phyloP scores from a whole-genome alignment of 2,888 invertebrate species.

The Agrilus biguttatus region DNA sequence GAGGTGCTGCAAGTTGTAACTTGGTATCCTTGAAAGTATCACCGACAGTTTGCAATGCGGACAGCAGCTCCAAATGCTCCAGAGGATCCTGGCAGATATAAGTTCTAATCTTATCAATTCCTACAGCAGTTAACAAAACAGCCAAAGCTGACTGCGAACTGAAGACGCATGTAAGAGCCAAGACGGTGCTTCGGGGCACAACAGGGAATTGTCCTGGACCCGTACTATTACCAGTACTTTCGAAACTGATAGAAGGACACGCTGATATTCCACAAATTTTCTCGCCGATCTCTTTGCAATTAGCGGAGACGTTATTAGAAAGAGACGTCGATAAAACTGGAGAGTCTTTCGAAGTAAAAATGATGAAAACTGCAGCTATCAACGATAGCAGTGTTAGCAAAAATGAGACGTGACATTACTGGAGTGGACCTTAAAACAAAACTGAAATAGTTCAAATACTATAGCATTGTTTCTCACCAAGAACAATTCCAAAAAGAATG shows the following conservation, averaged over 20 bases:
- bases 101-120: constrained; percentile 38
- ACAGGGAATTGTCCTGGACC: constrained; percentile 14
- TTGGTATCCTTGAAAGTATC: constrained; percentile 45
- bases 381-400: constrained; percentile 37
- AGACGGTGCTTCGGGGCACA: constrained; percentile 25
- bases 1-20: constrained; percentile 55
- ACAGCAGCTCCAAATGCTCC: constrained; percentile 31
- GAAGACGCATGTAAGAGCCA: constrained; percentile 29
- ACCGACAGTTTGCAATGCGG: constrained; percentile 33
- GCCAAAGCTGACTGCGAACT: constrained; percentile 32
- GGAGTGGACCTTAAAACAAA: not conserved
- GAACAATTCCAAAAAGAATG: constrained; percentile 39
- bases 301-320: too few species aligned
- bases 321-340: too few species aligned
- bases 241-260: constrained; percentile 29
- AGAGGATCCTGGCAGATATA: constrained; percentile 39
- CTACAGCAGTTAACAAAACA: constrained; percentile 30
- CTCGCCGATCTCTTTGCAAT: constrained; percentile 31
- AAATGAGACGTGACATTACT: constrained; percentile 21
- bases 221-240: constrained; percentile 7
- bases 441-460: too few species aligned
- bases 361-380: constrained; percentile 31
- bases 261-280: constrained; percentile 44
- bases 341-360: constrained; percentile 16
- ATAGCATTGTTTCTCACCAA: constrained; percentile 26